Conservation (phyloP, 2,797 vertebrate species). For the Tokudaia tokunoshimensis region DNA sequence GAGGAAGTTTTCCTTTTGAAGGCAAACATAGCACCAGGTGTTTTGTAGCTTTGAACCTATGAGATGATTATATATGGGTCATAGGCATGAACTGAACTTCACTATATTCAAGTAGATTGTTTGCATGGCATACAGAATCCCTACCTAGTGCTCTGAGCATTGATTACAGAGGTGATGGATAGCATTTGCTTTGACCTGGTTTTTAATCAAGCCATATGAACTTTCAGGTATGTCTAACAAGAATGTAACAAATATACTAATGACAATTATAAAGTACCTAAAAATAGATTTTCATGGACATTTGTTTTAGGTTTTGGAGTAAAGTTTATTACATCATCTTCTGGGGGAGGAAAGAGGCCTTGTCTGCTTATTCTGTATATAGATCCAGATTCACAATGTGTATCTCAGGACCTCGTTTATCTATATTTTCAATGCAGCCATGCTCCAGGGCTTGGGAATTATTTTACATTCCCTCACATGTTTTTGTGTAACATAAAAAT, state of each 20-base stretch:
- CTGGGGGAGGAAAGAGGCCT: not conserved
- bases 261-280: not conserved
- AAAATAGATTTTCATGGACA: not conserved
- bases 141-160: not conserved
- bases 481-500: slow-evolving; percentile 35
- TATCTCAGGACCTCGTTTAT: not conserved
- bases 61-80: not conserved
- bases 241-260: not conserved
- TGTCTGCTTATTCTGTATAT: not conserved
- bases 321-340: not conserved
- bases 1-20: not conserved
- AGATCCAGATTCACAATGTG: not conserved
- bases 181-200: slow-evolving; percentile 21
- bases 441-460: not conserved
- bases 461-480: not conserved
- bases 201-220: not conserved
- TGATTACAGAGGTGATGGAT: not conserved
- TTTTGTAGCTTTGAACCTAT: too few species aligned
- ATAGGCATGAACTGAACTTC: not conserved
- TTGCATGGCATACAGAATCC: rapidly evolving
- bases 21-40: not conserved
- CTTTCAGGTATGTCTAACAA: too few species aligned
- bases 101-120: not conserved
- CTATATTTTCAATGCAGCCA: not conserved
- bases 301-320: not conserved